Evolutionary conservation across 2,888 invertebrate species (phyloP).

Genomic region (Drosophila yooni): DNA sequence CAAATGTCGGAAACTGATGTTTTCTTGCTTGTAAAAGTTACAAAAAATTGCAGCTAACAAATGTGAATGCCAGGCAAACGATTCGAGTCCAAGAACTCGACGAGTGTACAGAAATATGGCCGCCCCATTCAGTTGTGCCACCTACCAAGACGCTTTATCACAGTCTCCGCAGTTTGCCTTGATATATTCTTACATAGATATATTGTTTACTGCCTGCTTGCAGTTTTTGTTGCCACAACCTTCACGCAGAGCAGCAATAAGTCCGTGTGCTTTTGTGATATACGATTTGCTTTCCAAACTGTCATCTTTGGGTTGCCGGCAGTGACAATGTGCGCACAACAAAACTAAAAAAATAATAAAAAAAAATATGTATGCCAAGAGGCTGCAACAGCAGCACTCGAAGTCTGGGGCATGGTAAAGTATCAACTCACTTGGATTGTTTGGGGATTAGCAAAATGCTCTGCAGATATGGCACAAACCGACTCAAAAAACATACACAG

Average conservation of each 20-base stretch:
- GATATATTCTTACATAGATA: constrained; percentile 28
- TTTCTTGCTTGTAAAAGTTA: constrained; percentile 5
- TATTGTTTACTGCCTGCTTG: constrained; percentile 61
- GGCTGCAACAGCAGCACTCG: constrained; percentile 49
- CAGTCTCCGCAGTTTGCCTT: constrained; percentile 44
- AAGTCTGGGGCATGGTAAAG: constrained; percentile 44
- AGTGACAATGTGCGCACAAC: constrained; percentile 50
- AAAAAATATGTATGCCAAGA: constrained; percentile 34
- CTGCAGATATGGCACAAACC: constrained; percentile 26
- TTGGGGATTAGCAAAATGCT: constrained; percentile 46
- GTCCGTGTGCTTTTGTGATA: constrained; percentile 62
- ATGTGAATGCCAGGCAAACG: constrained; percentile 36
- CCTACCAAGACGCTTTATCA: constrained; percentile 48
- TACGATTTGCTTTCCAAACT: constrained; percentile 67
- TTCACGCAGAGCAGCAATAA: constrained; percentile 33
- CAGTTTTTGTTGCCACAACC: constrained; percentile 50
- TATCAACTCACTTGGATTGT: constrained; percentile 50
- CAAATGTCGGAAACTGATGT: constrained; percentile 17
- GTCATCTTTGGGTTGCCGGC: constrained; percentile 62
- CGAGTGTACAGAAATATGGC: constrained; percentile 49
- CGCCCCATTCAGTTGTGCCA: constrained; percentile 21
- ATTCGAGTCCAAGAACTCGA: constrained; percentile 34
- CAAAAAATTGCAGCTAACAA: constrained; percentile 23
- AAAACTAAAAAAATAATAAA: constrained; percentile 5
- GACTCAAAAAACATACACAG: constrained; percentile 26